Base-by-base conservation (phyloP, 2,797 vertebrate species). In the Alauda arvensis region DNA sequence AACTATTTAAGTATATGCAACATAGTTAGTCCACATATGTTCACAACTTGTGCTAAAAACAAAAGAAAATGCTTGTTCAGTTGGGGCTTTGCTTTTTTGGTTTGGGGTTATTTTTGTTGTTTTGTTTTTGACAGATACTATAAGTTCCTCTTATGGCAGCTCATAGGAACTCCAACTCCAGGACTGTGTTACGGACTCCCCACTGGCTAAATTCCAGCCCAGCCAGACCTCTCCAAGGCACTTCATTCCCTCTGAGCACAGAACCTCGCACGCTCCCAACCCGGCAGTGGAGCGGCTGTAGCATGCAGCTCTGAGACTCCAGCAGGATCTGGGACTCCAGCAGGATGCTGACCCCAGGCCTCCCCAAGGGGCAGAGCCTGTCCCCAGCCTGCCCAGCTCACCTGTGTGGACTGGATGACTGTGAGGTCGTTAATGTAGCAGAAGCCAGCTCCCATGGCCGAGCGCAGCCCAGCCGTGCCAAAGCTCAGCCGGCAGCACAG, bases 391-490 rank as follows among this genome's bases (percentile, higher is more conserved):
- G 2, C 1, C 8, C 63, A 28, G 62, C 74, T 91, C 70, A 98
- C 98, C 98, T 99, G 99, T 1, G 98, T 99, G 51, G 98, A 98
- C 83, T 99, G 99, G 96, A 99, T 99, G 68, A 99, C 85, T 0
- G 99, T 99, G 39, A 99, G 98, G 84, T 99, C 99, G 7, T 99
- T 99, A 83, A 99, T 99, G 84, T 98, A 98, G 95, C 97, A 98
- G 92, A 99, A 99, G 0, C 99, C 99, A 0, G 98, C 99, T 2
- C 99, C 99, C 99, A 99, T 99, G 4, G 98, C 97, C 0, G 99
- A 98, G 93, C 99, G 96, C 49, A 99, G 97, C 21, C 99, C 99
- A 0, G 99, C 99, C 0, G 99, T 99, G 33, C 99, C 99, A 31
- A 99, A 99, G 31, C 92, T 97, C 97, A 99, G 97, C 29, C 98